phyloP scores from a whole-genome alignment of 2,888 invertebrate genomes.

The Hedychridium roseum region DNA sequence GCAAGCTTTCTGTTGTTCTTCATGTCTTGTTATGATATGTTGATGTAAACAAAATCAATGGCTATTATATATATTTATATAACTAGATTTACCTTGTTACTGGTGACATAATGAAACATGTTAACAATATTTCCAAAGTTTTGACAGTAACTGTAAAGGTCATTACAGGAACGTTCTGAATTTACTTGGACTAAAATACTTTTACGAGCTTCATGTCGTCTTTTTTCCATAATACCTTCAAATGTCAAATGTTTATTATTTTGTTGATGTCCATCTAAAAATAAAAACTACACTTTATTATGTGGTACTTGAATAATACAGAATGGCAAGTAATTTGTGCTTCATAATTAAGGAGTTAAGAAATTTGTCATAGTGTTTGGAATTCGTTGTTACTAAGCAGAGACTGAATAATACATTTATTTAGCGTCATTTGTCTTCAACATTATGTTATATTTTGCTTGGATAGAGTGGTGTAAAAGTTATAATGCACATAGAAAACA shows the following conservation, averaged over 20 bases:
- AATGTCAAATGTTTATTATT: slow-evolving; percentile 54
- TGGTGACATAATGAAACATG: slow-evolving; percentile 72
- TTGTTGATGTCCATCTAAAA: background rate
- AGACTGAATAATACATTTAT: background rate
- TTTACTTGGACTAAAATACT: slow-evolving; percentile 82
- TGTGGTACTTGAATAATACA: rapidly evolving
- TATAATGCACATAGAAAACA: background rate
- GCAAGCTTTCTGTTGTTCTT: too few species aligned
- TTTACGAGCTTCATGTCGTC: slow-evolving; percentile 72
- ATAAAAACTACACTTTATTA: background rate
- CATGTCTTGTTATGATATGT: too few species aligned
- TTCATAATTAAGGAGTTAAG: background rate
- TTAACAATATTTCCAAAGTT: slow-evolving; percentile 72
- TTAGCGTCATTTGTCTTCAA: too few species aligned
- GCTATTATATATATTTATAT: background rate
- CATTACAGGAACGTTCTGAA: slow-evolving; percentile 73
- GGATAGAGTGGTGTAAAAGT: background rate
- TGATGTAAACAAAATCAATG: too few species aligned
- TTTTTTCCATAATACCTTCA: slow-evolving; percentile 68
- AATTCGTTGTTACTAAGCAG: background rate
- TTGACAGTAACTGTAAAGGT: slow-evolving; percentile 76
- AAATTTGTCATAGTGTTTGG: too few species aligned
- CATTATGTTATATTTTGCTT: background rate
- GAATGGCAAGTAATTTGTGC: background rate
- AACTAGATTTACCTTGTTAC: slow-evolving; percentile 56